These are phyloP conservation scores for Fragum whitleyi DNA, from an alignment of 2,888 invertebrate genomes.

Conservation along the genomic window DNA sequence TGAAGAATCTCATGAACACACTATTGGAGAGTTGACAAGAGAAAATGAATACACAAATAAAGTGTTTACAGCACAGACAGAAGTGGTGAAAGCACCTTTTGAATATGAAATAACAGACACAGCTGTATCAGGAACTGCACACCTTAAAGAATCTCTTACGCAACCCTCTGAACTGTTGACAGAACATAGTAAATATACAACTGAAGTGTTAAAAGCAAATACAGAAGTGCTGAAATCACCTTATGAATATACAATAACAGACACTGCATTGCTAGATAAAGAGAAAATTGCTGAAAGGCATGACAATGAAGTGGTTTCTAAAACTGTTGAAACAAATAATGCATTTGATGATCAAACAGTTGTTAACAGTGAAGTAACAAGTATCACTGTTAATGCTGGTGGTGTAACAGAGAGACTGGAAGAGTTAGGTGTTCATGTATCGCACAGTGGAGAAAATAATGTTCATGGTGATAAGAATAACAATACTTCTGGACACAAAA, in stretches of 20 bases:
- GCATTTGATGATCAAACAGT: slow-evolving; percentile 58
- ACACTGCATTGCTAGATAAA: neutral
- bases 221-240: neutral
- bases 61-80: too few species aligned
- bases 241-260: neutral
- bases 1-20: neutral
- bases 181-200: too few species aligned
- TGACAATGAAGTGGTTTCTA: neutral
- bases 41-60: too few species aligned
- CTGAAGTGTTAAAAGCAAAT: neutral
- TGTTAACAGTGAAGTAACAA: slow-evolving; percentile 66
- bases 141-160: too few species aligned
- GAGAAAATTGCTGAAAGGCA: neutral
- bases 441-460: slow-evolving; percentile 40
- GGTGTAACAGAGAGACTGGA: slow-evolving; percentile 78
- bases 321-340: neutral
- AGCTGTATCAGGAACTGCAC: too few species aligned
- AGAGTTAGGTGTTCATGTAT: slow-evolving; percentile 74
- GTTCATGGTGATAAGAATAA: neutral
- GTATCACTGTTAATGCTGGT: slow-evolving; percentile 71
- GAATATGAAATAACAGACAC: too few species aligned
- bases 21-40: too few species aligned
- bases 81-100: too few species aligned
- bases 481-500: slow-evolving; percentile 3
- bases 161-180: too few species aligned